Base-by-base conservation (phyloP, 2,797 vertebrate genomes). In the Myotis daubentonii region DNA sequence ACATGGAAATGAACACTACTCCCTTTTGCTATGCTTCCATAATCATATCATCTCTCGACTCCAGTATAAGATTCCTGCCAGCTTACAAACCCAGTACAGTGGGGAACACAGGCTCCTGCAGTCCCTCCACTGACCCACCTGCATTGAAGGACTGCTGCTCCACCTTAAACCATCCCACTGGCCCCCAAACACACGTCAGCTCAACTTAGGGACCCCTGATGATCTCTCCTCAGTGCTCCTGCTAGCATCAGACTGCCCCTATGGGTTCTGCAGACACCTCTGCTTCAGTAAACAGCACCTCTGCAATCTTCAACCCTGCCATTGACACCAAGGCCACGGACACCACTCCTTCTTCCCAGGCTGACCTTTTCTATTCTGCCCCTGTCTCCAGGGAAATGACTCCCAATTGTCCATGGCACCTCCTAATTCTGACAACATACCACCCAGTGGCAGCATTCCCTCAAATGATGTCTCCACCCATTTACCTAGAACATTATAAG, bases 101-200 rank as follows among this genome's bases (percentile, higher is more conserved):
- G 5, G 12, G 3, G 15, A 65, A 30, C 30, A 83, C 33, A 55
- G 15, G 22, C 4, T 6, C 9, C 9, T 41, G 25, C 20, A 3
- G 23, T 89, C 25, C 97, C 66, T 88, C 89, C 6, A 12, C 22
- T 6, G 12, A 84, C 6, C 96, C 95, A 60, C 79, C 23, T 0
- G 10, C 51, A 23, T 60, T 13, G 17, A 0, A 3, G 94, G 60
- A 75, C 95, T n/a, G 5, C 5, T 11, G 4, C 11, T 94, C 97
- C 0, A 5, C 44, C 8, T 95, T 98, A 3, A 94, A 94, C 60
- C 81, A 98, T 1, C 82, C 97, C 16, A 97, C 97, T 86, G 91
- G 79, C 13, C 0, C 99, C 0, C 68, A 98, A 4, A 97, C 97
- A 95, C 96, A 0, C 79, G 90, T 23, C 98, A 98, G 81, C 97